These are phyloP conservation scores for Guaruba guarouba DNA, from an alignment of 2,113 vertebrate species.

Conservation along the genomic window DNA sequence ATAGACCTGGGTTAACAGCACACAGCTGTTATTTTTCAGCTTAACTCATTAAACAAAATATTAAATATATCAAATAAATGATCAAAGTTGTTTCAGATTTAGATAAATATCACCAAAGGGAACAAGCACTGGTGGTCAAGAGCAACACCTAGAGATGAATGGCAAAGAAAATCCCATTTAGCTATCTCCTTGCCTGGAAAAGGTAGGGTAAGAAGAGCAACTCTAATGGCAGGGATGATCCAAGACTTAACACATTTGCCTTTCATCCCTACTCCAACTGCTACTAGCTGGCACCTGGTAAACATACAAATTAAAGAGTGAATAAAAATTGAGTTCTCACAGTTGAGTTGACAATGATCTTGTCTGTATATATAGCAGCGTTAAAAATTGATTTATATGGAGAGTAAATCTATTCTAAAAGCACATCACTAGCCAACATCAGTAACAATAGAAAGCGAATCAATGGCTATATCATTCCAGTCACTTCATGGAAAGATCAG, in stretches of 20 bases:
- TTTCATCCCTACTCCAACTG: not conserved
- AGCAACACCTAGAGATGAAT: not conserved
- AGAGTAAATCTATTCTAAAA: not conserved
- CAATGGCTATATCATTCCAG: not conserved
- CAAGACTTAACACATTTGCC: not conserved
- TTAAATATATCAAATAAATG: not conserved
- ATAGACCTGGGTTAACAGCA: not conserved
- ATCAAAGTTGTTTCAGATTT: not conserved
- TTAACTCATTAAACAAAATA: not conserved
- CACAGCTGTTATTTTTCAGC: not conserved
- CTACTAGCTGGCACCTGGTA: not conserved
- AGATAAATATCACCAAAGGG: not conserved
- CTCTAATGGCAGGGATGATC: not conserved
- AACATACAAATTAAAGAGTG: conserved; percentile 11
- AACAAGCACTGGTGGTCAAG: not conserved
- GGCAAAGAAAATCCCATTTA: not conserved
- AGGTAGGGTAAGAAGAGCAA: not conserved
- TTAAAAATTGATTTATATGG: not conserved
- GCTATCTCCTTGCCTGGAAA: conserved; percentile 1
- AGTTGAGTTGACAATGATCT: not conserved
- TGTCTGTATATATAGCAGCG: not conserved
- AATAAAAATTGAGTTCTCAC: conserved; percentile 8
- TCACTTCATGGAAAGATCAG: not conserved
- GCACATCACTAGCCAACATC: not conserved
- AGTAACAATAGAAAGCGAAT: not conserved